Conservation (phyloP, 2,797 vertebrate genomes). For the Rhodeus uyekii region DNA sequence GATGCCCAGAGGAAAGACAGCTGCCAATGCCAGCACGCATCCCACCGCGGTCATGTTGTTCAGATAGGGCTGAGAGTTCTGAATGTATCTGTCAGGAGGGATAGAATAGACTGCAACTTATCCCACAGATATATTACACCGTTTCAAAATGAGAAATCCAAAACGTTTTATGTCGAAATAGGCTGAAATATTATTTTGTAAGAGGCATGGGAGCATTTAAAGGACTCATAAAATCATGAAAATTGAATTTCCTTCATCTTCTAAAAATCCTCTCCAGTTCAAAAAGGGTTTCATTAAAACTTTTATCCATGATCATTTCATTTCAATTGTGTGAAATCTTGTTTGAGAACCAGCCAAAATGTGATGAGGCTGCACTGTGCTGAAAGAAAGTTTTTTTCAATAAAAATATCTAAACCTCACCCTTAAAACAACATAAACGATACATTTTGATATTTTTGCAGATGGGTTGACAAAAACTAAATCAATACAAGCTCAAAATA, state of each 20-base stretch:
- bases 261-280: not conserved
- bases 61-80: conserved; percentile 95
- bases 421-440: not conserved
- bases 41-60: conserved; percentile 96
- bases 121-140: not conserved
- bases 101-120: not conserved
- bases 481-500: no score
- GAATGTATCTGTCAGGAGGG: conserved; percentile 84
- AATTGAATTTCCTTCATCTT: not conserved
- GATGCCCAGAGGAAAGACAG: conserved; percentile 90
- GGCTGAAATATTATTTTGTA: conserved; percentile 10
- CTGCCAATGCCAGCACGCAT: conserved; percentile 91
- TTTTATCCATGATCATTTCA: not conserved
- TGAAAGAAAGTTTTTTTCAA: not conserved
- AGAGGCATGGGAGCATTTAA: not conserved
- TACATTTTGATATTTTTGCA: no score
- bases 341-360: not conserved
- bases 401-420: not conserved
- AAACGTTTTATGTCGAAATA: not conserved
- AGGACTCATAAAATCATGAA: not conserved
- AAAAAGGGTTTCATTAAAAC: not conserved
- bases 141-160: not conserved
- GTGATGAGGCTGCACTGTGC: not conserved
- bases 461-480: no score
- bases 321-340: not conserved